A percentile compares a stretch with the other conserved stretches of the same genome.
Conservation (phyloP, 2,888 invertebrate genomes). For the Plebejus anna region DNA sequence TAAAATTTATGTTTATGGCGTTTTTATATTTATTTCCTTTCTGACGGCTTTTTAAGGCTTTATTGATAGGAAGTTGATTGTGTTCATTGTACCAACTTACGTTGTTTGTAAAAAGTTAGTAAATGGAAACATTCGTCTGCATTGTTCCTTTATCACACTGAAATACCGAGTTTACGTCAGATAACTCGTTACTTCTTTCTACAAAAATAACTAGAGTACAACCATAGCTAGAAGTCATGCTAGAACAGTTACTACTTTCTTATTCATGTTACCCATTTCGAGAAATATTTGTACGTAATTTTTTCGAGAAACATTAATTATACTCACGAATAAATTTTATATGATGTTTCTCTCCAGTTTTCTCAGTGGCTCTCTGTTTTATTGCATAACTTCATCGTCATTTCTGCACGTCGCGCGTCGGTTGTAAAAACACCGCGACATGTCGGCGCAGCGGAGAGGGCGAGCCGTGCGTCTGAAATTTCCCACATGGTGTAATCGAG, state of each 20-base stretch:
- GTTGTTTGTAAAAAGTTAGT: no score
- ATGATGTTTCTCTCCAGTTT: not conserved
- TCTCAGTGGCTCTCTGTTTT: not conserved
- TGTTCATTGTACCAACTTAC: not conserved
- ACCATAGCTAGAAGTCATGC: not conserved
- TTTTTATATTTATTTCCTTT: not conserved
- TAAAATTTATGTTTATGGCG: not conserved
- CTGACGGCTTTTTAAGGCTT: not conserved
- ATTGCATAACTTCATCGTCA: not conserved
- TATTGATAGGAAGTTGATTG: not conserved
- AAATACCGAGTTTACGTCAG: not conserved
- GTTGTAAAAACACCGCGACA: not conserved
- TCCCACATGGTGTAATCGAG: slow-evolving; percentile 64
- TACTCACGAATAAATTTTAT: not conserved
- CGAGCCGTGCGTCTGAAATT: slow-evolving; percentile 53
- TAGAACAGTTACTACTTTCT: not conserved
- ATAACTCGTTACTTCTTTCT: not conserved
- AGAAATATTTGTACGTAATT: not conserved
- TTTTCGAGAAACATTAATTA: not conserved
- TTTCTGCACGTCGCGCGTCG: not conserved
- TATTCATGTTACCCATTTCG: not conserved
- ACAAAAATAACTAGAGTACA: not conserved
- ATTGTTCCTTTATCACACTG: no score
- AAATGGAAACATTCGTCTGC: no score
- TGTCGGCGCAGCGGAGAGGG: slow-evolving; percentile 22